Percentiles rank a stretch among this genome's conserved stretches.
phyloP scores from a whole-genome alignment of 2,888 invertebrate species.

The Parapristionchus giblindavisi region DNA sequence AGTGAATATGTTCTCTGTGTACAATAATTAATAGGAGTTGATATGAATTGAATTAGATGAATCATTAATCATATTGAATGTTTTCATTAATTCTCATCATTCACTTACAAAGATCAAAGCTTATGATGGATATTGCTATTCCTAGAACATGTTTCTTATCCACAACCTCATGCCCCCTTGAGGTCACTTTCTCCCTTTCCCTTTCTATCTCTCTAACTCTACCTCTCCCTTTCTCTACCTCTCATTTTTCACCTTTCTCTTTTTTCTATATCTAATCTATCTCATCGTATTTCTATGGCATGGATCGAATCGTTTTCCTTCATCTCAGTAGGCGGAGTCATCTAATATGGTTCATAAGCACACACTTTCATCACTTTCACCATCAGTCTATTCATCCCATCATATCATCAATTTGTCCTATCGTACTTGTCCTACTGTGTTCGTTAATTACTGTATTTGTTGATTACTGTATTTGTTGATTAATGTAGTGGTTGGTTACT shows the following conservation, averaged over 20 bases:
- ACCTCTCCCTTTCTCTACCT: not conserved
- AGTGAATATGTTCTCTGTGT: not conserved
- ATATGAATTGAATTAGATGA: no score
- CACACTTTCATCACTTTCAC: not conserved
- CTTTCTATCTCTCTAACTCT: constrained; percentile 4
- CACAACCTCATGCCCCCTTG: not conserved
- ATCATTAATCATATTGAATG: no score
- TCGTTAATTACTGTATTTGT: not conserved
- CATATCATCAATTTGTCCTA: not conserved
- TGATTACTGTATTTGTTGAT: not conserved
- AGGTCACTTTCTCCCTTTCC: constrained; percentile 18
- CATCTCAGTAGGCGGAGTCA: constrained; percentile 13
- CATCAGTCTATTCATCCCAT: not conserved
- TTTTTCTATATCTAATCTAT: no score
- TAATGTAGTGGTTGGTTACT: no score
- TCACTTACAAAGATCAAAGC: no score
- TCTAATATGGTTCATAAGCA: constrained; percentile 13
- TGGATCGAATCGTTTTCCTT: constrained; percentile 23
- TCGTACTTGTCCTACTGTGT: not conserved
- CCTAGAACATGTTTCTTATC: not conserved
- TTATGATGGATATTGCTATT: no score
- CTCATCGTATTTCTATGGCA: no score
- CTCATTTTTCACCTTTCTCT: no score
- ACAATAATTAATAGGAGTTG: not conserved
- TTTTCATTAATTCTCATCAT: no score